phyloP scores from a whole-genome alignment of 2,888 invertebrate genomes.

The Trisateles emortualis region DNA sequence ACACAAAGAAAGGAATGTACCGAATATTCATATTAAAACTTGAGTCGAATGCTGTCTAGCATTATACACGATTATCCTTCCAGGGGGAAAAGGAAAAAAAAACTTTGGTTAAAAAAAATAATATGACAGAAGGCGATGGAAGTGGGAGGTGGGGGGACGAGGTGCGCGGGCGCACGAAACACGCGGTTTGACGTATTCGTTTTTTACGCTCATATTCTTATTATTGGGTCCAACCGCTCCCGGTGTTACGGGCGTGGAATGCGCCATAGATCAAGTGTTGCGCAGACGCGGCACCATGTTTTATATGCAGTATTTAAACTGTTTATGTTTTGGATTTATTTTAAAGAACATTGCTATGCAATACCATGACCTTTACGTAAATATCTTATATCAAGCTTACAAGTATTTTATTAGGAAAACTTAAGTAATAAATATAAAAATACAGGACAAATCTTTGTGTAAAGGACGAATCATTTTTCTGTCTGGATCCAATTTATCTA shows the following conservation, averaged over 20 bases:
- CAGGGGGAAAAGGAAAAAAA: conserved; percentile 60
- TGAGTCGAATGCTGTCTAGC: conserved; percentile 72
- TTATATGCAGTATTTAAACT: conserved; percentile 16
- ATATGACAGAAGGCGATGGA: conserved; percentile 66
- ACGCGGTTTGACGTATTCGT: conserved; percentile 78
- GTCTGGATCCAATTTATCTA: too few species aligned
- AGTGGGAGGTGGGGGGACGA: conserved; percentile 45
- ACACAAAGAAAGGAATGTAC: conserved; percentile 55
- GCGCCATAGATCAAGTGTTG: conserved; percentile 69
- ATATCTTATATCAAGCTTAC: too few species aligned
- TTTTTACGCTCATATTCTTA: conserved; percentile 84
- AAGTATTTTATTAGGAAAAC: too few species aligned
- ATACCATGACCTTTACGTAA: too few species aligned
- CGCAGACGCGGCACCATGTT: conserved; percentile 67
- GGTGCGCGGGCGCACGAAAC: conserved; percentile 75
- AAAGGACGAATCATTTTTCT: too few species aligned
- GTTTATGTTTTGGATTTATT: conserved; percentile 1
- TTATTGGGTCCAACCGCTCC: conserved; percentile 85
- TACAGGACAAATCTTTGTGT: too few species aligned
- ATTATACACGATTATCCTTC: conserved; percentile 81
- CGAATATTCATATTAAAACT: conserved; percentile 72
- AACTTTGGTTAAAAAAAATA: conserved; percentile 56
- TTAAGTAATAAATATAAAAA: too few species aligned
- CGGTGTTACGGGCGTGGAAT: conserved; percentile 86
- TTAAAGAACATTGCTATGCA: background rate